Evolutionary conservation across 2,797 vertebrate genomes (phyloP), one percentile per base, ranked within the genome.

Genomic region (Ctenochaetus hawaiiensis): DNA sequence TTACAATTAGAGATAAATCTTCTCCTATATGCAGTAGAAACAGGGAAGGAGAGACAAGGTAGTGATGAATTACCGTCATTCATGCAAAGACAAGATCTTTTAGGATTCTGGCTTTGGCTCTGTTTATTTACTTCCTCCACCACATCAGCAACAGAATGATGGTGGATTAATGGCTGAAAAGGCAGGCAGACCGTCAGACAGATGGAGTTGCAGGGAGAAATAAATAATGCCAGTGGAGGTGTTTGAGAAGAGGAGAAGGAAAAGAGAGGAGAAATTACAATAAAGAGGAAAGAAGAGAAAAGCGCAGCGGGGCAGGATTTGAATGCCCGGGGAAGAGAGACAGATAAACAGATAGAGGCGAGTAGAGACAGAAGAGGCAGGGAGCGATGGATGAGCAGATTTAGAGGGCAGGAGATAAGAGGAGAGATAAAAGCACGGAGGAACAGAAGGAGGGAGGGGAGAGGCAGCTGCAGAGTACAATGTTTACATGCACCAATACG

Each of bases 1-100:
- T 92, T 92, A 93, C 87, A 93, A 90, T 91, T 90, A 86, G 73
- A 92, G 89, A 94, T 94, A 91, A 94, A 94, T 94, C 90, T 91
- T 89, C 89, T 88, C 75, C 63, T 51, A 22, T 75, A 57, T 14
- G 17, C 48, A 53, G 67, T 76, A 80, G 77, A 72, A 85, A 60
- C 48, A 65, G 56, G 37, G 52, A 67, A 66, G 65, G 53, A 53
- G 78, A 81, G 85, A 87, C 83, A 77, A 78, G 77, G 34, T 64
- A 17, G 72, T 90, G 87, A 92, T 92, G 82, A 87, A 92, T 90
- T 81, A 88, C 85, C 66, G 6, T 77, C 82, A 85, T 88, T 90
- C 89, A 91, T 85, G 89, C 90, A 90, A 88, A 91, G 89, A 91
- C 90, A 89, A 88, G 87, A 93, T 90, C 89, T 92, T 92, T 87